Conservation (phyloP, 2,797 vertebrate species). For the Graptemys geographica region DNA sequence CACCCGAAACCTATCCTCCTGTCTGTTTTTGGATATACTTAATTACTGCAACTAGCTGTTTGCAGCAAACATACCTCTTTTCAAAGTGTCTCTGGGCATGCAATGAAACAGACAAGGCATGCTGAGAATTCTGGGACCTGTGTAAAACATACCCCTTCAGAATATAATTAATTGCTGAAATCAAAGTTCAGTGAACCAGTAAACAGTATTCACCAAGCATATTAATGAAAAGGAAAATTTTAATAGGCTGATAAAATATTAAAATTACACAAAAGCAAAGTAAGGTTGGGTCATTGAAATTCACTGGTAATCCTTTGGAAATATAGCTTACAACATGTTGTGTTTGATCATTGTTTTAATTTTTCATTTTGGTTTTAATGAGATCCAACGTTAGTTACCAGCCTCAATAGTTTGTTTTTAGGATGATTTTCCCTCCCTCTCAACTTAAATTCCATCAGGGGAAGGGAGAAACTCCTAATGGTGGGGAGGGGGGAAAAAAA, state of each 20-base stretch:
- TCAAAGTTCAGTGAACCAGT: constrained; percentile 50
- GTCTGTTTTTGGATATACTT: background rate
- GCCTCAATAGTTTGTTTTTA: background rate
- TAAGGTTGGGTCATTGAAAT: constrained; percentile 21
- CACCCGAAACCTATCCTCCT: background rate
- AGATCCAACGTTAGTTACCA: background rate
- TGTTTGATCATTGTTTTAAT: constrained; percentile 7
- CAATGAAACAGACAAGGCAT: background rate
- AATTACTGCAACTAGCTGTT: background rate
- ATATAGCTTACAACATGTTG: constrained; percentile 9
- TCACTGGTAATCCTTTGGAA: constrained; percentile 3
- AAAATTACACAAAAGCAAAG: constrained; percentile 39
- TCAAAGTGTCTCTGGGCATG: background rate
- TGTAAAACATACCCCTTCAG: constrained; percentile 3
- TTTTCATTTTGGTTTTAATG: background rate
- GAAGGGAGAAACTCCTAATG: background rate
- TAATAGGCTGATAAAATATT: constrained; percentile 53
- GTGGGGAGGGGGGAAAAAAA: too few species aligned
- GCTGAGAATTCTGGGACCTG: background rate
- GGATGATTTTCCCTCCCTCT: background rate
- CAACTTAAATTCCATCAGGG: background rate
- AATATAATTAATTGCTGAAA: constrained; percentile 55
- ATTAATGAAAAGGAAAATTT: constrained; percentile 46
- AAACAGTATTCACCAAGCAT: constrained; percentile 44
- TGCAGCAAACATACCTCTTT: background rate